Conservation (phyloP, 2,113 vertebrate genomes). For the Pluvianellus socialis region DNA sequence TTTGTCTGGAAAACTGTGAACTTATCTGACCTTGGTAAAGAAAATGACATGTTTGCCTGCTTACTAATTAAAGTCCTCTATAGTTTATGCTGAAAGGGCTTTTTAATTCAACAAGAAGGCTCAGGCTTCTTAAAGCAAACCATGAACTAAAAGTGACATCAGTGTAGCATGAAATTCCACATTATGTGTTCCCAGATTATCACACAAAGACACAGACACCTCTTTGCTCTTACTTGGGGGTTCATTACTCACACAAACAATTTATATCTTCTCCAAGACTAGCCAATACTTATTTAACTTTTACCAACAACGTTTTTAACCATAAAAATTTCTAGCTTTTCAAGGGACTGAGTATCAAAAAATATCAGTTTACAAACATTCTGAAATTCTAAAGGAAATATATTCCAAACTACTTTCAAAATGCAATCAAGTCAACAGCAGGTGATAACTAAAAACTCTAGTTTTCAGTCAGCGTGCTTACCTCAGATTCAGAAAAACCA, state of each 20-base stretch:
- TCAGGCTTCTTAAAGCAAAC: neutral
- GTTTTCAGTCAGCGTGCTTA: neutral
- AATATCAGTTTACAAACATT: neutral
- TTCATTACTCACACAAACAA: neutral
- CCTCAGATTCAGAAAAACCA: neutral
- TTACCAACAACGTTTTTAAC: neutral
- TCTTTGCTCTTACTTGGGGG: fast-evolving
- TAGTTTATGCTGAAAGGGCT: fast-evolving
- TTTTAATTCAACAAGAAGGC: neutral
- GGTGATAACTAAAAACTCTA: fast-evolving
- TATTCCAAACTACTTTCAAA: neutral
- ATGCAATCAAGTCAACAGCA: neutral
- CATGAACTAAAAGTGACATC: fast-evolving
- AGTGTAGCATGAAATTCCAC: neutral
- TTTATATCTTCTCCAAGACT: neutral
- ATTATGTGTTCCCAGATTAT: neutral
- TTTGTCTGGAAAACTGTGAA: neutral
- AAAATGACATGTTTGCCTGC: neutral
- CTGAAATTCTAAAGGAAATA: neutral
- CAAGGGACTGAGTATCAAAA: neutral
- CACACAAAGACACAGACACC: neutral
- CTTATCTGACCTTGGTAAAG: neutral
- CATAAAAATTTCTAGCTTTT: neutral
- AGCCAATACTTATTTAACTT: neutral
- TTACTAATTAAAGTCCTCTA: neutral